Evolutionary conservation across 2,113 vertebrate species (phyloP), one percentile per base, ranked within the genome.

Genomic region (Corynorhinus townsendii): DNA sequence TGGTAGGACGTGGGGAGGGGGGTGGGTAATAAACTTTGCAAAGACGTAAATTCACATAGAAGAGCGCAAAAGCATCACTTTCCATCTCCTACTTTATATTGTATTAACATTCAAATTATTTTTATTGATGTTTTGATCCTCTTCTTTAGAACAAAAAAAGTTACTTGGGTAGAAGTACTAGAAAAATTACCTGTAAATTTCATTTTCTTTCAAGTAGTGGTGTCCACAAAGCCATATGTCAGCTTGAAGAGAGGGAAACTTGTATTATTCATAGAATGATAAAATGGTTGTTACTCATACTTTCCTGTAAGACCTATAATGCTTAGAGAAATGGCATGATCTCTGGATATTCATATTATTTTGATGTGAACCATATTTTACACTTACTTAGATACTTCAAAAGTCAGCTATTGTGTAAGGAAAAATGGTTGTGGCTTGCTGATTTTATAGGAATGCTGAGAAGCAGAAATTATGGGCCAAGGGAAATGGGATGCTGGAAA

Each of bases 361-460:
- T 94, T 93, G 47, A 88, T 92, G n/a, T 89, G 64, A 90, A 80
- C 52, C 10, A 12, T 92, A 92, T 72, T 97, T 96, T 83, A 75
- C 56, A 84, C 89, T 96, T 93, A 93, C 81, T 90, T 93, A 76
- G 64, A 56, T 73, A 62, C 14, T 92, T 92, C 72, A 89, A 43
- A 81, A 88, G 3, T 22, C 45, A 82, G 38, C 59, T 66, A 59
- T 75, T 72, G 1, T 64, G 19, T 47, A 17, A 93, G 40, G 47
- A 86, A 68, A n/a, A 89, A 49, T 89, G 30, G 15, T 17, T 84
- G 11, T 89, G 30, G 71, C 82, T 92, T 90, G 52, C 47, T 83
- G 66, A 77, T 92, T 88, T 92, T 64, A 22, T 33, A 94, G 64
- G 28, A 93, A 77, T 75, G 15, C 20, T 49, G 30, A 93, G 71